Percentiles rank a stretch among this genome's conserved stretches.
phyloP scores from a whole-genome alignment of 2,888 invertebrate genomes.

The Didymodactylos carnosus region DNA sequence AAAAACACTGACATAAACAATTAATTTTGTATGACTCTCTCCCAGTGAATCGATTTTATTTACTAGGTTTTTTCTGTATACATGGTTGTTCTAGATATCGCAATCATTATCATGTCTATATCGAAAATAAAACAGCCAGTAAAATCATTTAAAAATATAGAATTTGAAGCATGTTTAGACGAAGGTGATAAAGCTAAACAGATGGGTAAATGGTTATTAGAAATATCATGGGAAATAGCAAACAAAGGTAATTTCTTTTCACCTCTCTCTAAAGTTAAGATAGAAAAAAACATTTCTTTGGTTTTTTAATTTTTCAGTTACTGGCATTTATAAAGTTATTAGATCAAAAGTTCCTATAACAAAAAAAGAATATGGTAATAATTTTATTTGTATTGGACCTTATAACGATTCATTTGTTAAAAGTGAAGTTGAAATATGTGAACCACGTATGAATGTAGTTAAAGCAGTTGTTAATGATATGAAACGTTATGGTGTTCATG shows the following conservation, averaged over 20 bases:
- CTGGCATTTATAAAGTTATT: constrained; percentile 96
- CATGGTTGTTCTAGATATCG: too few species aligned
- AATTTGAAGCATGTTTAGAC: constrained; percentile 8
- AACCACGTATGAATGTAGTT: constrained; percentile 47
- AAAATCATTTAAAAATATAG: neutral
- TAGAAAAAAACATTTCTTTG: too few species aligned
- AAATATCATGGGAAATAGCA: constrained; percentile 94
- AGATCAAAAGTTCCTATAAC: constrained; percentile 88
- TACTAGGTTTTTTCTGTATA: too few species aligned
- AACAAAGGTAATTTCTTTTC: constrained; percentile 62
- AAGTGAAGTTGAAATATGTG: constrained; percentile 81
- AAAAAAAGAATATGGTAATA: constrained; percentile 90
- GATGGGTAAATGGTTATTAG: constrained; percentile 88
- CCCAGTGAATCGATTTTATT: too few species aligned
- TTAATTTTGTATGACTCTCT: too few species aligned
- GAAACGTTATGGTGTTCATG: constrained; percentile 66
- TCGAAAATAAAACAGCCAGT: too few species aligned
- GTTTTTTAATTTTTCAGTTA: constrained; percentile 67
- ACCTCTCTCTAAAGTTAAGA: too few species aligned
- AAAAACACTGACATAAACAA: too few species aligned
- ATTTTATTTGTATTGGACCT: constrained; percentile 78
- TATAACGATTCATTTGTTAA: constrained; percentile 79
- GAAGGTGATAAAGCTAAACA: constrained; percentile 49
- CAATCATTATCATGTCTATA: too few species aligned
- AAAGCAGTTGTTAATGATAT: constrained; percentile 24